phyloP scores from a whole-genome alignment of 2,113 vertebrate genomes.

The Turdus rufiventris region DNA sequence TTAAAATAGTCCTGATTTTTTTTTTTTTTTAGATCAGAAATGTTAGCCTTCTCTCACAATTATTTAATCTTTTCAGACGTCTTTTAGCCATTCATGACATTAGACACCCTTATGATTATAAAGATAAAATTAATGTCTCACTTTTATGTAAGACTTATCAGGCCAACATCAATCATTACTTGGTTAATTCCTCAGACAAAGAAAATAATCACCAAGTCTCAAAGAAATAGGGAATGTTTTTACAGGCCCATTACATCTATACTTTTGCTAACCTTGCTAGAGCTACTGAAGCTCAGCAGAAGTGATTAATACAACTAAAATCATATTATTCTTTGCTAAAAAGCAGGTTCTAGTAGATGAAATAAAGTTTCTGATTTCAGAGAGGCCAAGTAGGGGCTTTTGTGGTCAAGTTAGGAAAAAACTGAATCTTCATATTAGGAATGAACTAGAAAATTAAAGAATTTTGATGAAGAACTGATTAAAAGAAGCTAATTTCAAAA shows the following conservation, averaged over 20 bases:
- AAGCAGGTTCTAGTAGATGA: background rate
- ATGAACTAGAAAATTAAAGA: background rate
- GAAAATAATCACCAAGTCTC: background rate
- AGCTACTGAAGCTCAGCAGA: background rate
- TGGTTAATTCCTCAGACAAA: slow-evolving; percentile 1
- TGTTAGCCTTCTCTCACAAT: background rate
- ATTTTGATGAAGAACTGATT: background rate
- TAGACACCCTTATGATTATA: background rate
- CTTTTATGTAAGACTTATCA: background rate
- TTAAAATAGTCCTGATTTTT: background rate
- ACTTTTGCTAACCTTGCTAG: background rate
- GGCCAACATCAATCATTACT: background rate
- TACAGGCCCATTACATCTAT: background rate
- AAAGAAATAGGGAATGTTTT: slow-evolving; percentile 24
- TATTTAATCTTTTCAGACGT: background rate
- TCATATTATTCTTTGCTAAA: background rate
- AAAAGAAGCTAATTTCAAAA: background rate
- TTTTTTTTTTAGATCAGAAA: background rate
- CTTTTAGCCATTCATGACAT: background rate
- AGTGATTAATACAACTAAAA: background rate
- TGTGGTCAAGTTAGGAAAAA: background rate
- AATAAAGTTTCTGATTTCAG: background rate
- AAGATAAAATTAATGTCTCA: background rate
- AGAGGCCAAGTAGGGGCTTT: background rate
- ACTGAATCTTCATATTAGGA: background rate